phyloP scores from a whole-genome alignment of 2,797 vertebrate species.

The Amphiprion clarkii region DNA sequence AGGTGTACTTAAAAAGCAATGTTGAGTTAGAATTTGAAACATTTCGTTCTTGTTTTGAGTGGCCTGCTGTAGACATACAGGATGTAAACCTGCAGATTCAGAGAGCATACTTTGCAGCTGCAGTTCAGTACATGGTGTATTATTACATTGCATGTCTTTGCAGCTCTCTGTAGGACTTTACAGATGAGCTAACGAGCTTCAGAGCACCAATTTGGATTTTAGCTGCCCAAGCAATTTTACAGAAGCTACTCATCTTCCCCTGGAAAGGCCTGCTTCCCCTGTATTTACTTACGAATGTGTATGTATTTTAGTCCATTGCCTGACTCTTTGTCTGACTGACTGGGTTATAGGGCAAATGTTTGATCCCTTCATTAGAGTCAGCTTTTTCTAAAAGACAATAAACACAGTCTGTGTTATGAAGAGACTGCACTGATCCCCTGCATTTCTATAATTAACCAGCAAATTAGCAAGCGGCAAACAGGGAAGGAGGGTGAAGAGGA shows the following conservation, averaged over 20 bases:
- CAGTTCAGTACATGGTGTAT: neutral
- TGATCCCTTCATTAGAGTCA: slow-evolving; percentile 70
- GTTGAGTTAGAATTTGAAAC: neutral
- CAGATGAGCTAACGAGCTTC: slow-evolving; percentile 41
- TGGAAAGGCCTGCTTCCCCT: slow-evolving; percentile 42
- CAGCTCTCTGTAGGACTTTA: slow-evolving; percentile 26
- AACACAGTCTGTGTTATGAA: slow-evolving; percentile 53
- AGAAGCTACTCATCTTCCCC: slow-evolving; percentile 43
- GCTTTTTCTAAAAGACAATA: slow-evolving; percentile 61
- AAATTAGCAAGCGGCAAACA: slow-evolving; percentile 73
- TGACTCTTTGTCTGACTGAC: slow-evolving; percentile 24
- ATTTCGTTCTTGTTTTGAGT: neutral
- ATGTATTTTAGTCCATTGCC: slow-evolving; percentile 37
- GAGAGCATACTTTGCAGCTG: neutral
- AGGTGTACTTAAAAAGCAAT: neutral
- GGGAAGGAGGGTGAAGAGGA: slow-evolving; percentile 60
- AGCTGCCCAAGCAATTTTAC: slow-evolving; percentile 53
- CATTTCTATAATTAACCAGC: slow-evolving; percentile 77
- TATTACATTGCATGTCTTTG: slow-evolving; percentile 14
- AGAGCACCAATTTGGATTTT: slow-evolving; percentile 46
- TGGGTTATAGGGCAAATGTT: slow-evolving; percentile 57
- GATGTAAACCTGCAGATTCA: slow-evolving; percentile 6
- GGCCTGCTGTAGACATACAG: neutral
- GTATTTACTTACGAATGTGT: slow-evolving; percentile 32
- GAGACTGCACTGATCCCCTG: slow-evolving; percentile 54